A percentile compares a stretch with the other conserved stretches of the same genome.
phyloP scores from a whole-genome alignment of 2,797 vertebrate genomes.

The Dendrocincla tyrannina region DNA sequence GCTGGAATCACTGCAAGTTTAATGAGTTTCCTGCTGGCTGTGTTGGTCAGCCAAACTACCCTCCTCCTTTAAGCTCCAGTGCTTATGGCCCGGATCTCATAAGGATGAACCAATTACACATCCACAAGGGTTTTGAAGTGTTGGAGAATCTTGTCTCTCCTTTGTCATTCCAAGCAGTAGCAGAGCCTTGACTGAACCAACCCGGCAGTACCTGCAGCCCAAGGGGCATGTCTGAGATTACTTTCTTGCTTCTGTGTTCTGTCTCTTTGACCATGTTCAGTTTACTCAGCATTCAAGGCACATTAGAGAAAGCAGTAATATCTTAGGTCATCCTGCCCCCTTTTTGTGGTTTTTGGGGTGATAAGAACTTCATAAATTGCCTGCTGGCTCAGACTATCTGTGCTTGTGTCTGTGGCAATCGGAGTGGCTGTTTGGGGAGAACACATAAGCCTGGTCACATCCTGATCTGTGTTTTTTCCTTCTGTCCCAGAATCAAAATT shows the following conservation, averaged over 20 bases:
- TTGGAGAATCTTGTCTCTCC: neutral
- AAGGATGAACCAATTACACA: neutral
- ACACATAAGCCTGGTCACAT: neutral
- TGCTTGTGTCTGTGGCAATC: neutral
- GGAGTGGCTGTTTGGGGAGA: neutral
- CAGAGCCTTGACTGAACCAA: neutral
- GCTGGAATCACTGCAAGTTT: neutral
- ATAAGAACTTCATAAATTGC: neutral
- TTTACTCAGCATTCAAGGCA: neutral
- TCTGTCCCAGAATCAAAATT: neutral
- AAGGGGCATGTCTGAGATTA: fast-evolving
- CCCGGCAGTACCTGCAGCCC: fast-evolving
- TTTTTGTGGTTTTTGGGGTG: neutral
- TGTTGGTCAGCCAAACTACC: neutral
- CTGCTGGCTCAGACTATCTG: fast-evolving
- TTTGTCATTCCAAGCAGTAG: neutral
- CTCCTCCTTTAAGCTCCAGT: neutral
- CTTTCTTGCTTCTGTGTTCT: neutral
- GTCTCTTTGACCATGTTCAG: neutral
- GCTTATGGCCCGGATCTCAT: neutral
- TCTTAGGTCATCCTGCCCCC: neutral
- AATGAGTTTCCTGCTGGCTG: neutral
- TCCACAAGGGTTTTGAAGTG: neutral
- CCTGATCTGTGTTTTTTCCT: neutral
- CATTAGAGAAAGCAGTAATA: neutral